Percentiles rank a stretch among this genome's conserved stretches.
Conservation (phyloP, 2,113 vertebrate genomes). For the Tinamus guttatus region DNA sequence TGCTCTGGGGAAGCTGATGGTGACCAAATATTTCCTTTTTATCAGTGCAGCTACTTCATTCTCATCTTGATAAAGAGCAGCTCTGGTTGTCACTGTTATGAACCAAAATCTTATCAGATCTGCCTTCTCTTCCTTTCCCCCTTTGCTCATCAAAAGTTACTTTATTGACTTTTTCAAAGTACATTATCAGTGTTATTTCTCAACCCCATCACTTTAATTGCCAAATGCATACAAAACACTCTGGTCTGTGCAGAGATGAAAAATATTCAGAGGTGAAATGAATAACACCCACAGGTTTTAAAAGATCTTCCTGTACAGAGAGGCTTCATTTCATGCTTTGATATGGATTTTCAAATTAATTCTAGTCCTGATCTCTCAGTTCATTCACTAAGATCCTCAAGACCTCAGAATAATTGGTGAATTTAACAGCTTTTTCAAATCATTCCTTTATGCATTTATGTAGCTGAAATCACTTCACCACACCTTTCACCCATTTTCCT, state of each 20-base stretch:
- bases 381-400: neutral
- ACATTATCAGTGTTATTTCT: slow-evolving; percentile 44
- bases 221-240: slow-evolving; percentile 28
- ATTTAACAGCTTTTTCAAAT: neutral
- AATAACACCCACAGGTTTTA: neutral
- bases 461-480: neutral
- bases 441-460: neutral
- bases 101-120: slow-evolving; percentile 56
- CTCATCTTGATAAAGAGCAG: slow-evolving; percentile 61
- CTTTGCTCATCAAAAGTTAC: slow-evolving; percentile 43
- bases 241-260: neutral
- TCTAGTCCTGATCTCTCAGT: neutral
- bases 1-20: slow-evolving; percentile 65
- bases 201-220: slow-evolving; percentile 50
- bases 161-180: slow-evolving; percentile 14
- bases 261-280: slow-evolving; percentile 1
- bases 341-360: slow-evolving; percentile 14
- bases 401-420: neutral
- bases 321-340: neutral
- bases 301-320: neutral
- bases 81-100: slow-evolving; percentile 37
- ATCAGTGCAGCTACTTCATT: slow-evolving; percentile 61
- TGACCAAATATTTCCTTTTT: slow-evolving; percentile 75
- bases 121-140: slow-evolving; percentile 58
- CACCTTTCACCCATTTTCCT: neutral